phyloP scores from a whole-genome alignment of 2,113 vertebrate genomes.

The Leiothrix lutea region DNA sequence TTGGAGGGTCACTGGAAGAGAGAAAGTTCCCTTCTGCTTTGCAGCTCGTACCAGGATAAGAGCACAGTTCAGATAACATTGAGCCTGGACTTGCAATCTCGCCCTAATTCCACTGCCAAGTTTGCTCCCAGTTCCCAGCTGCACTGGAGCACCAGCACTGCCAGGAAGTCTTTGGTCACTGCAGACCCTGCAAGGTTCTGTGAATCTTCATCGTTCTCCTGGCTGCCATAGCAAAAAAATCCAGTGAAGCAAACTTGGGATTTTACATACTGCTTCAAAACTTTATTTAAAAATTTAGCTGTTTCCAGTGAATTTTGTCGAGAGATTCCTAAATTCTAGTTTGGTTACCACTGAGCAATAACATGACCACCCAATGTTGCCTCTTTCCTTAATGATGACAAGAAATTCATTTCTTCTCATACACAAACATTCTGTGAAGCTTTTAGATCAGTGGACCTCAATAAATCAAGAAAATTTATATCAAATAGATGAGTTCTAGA shows the following conservation, averaged over 20 bases:
- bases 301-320: neutral
- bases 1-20: neutral
- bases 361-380: neutral
- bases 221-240: neutral
- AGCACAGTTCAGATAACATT: neutral
- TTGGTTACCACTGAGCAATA: neutral
- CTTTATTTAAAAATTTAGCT: neutral
- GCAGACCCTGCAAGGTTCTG: neutral
- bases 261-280: neutral
- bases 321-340: neutral
- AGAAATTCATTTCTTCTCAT: neutral
- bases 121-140: neutral
- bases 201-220: neutral
- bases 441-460: neutral
- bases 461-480: neutral
- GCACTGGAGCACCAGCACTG: neutral
- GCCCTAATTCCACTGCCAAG: neutral
- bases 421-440: neutral
- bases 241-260: neutral
- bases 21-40: neutral
- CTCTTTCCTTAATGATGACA: neutral
- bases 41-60: accelerated
- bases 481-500: neutral
- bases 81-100: neutral
- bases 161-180: neutral